Conservation (phyloP, 2,113 vertebrate species). For the Eudyptes chrysolophus region DNA sequence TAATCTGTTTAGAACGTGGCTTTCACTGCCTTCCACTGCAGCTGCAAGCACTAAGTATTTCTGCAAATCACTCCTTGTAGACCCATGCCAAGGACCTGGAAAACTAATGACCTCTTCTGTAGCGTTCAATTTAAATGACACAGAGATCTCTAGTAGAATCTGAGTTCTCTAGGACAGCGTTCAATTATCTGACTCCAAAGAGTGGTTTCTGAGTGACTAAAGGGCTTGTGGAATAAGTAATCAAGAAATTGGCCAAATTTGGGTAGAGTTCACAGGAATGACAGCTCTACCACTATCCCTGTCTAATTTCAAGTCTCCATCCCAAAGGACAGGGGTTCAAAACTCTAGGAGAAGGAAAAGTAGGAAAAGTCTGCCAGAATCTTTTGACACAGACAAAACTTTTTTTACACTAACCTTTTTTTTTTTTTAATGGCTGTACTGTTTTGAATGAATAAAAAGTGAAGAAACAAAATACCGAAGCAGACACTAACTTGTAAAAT, state of each 20-base stretch:
- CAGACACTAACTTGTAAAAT: constrained; percentile 4
- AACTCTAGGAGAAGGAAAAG: background rate
- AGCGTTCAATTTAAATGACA: background rate
- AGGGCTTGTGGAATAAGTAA: background rate
- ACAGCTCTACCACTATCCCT: background rate
- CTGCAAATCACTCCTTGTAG: constrained; percentile 23
- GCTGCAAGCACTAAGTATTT: constrained; percentile 19
- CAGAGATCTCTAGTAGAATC: background rate
- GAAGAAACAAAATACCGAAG: background rate
- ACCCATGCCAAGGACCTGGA: background rate
- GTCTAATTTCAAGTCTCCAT: background rate
- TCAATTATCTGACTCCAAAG: background rate
- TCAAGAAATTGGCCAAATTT: background rate
- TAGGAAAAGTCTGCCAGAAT: background rate
- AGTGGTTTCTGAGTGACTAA: background rate
- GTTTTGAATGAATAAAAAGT: background rate
- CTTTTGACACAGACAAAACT: background rate
- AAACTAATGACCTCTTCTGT: constrained; percentile 9
- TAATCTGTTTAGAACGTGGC: background rate
- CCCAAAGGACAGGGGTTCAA: background rate
- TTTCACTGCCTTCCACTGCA: background rate
- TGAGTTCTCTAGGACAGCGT: background rate
- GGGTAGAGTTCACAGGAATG: background rate
- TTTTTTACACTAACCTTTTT: background rate
- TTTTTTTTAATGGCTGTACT: background rate